Evolutionary conservation across 2,797 vertebrate species (phyloP).

Genomic region (Intellagama lesueurii): DNA sequence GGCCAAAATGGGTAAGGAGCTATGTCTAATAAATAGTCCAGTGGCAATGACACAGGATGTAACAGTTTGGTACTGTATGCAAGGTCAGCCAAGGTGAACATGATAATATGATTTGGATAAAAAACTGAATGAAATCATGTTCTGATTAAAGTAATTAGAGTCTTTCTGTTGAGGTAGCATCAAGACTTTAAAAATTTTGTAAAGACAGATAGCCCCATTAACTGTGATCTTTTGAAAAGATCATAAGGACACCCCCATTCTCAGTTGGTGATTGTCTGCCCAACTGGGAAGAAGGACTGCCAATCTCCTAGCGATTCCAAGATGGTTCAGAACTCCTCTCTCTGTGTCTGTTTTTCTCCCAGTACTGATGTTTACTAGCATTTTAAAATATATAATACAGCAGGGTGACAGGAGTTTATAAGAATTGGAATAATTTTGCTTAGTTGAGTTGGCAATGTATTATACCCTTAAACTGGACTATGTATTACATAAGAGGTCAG

Average conservation of each 20-base stretch:
- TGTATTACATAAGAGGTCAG: not conserved
- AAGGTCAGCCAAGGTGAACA: slow-evolving; percentile 46
- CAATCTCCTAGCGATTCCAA: not conserved
- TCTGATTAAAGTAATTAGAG: not conserved
- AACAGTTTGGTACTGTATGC: slow-evolving; percentile 14
- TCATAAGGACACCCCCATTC: not conserved
- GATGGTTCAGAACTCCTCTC: not conserved
- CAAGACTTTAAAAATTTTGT: not conserved
- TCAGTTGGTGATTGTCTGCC: not conserved
- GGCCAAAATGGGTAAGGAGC: slow-evolving; percentile 46
- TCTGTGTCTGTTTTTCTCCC: not conserved
- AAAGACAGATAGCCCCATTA: not conserved
- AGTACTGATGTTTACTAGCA: not conserved
- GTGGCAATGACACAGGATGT: slow-evolving; percentile 51
- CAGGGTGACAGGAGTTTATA: not conserved
- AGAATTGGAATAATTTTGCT: not conserved
- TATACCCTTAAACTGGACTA: not conserved
- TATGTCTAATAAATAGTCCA: slow-evolving; percentile 59
- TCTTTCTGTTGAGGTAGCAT: not conserved
- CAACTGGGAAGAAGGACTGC: not conserved
- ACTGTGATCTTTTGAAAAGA: not conserved
- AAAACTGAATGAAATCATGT: not conserved
- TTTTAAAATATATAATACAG: not conserved
- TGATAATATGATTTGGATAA: slow-evolving; percentile 6
- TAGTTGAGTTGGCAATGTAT: not conserved